phyloP scores from a whole-genome alignment of 2,797 vertebrate species.

The Pseudomugil gertrudae region DNA sequence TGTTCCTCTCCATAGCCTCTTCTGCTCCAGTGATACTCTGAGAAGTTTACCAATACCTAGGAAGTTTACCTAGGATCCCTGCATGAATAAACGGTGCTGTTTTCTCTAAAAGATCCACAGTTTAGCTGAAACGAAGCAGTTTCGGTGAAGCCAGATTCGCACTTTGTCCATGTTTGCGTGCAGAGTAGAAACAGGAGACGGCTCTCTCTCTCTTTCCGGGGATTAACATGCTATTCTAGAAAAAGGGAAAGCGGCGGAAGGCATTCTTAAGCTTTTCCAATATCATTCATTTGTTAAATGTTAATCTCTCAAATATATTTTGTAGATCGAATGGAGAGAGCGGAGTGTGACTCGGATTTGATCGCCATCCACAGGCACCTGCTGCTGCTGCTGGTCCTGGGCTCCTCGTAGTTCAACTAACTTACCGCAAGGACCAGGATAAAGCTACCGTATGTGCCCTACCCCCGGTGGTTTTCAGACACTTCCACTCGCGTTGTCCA shows the following conservation, averaged over 20 bases:
- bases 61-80: constrained; percentile 2
- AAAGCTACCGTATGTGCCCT: rapidly evolving
- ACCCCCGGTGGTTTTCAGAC: background rate
- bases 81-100: background rate
- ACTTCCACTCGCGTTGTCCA: background rate
- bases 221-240: constrained; percentile 21
- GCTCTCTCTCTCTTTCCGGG: constrained; percentile 18
- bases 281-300: background rate
- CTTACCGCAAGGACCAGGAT: background rate
- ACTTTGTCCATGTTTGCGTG: constrained; percentile 53
- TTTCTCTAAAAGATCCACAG: background rate
- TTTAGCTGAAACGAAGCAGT: background rate
- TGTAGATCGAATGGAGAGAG: background rate
- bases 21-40: constrained; percentile 8
- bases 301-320: rapidly evolving
- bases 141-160: background rate
- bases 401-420: background rate
- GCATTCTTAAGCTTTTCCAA: too few species aligned
- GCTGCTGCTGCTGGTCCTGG: constrained; percentile 26
- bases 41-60: background rate
- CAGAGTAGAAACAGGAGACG: background rate
- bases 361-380: constrained; percentile 69
- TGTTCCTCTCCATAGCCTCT: constrained; percentile 66
- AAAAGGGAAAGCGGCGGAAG: background rate
- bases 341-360: constrained; percentile 31